Base-by-base conservation (phyloP, 2,888 invertebrate genomes). In the Stenchaetothrips biformis region DNA sequence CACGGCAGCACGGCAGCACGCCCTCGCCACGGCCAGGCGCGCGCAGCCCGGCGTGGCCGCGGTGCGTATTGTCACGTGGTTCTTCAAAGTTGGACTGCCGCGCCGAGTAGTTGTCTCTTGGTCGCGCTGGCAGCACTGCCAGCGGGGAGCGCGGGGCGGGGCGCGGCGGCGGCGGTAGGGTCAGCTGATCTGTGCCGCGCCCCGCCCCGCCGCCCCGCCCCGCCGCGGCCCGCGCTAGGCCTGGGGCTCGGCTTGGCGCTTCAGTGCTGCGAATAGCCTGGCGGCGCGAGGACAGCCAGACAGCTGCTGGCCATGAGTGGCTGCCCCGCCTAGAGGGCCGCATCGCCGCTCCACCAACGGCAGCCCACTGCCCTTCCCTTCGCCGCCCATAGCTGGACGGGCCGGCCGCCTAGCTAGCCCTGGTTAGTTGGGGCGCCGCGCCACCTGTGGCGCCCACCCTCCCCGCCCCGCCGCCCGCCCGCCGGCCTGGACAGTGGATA, bases 201-300 rank as follows among this genome's bases (percentile, higher is more conserved):
- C 67, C 25, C 67, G 25, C 67, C 67, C 21, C 67, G 21, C 67
- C 67, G n/a, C 67, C 21, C 21, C 67, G 67, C 25, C 67, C 67
- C 67, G 67, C 67, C 67, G 49, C 53, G 53, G 53, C 53, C 53
- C 53, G 13, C 53, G 11, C 53, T 53, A 53, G 9, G 53, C 53
- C 53, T 53, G 53, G 53, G 53, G 53, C 53, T 18, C 53, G 18
- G 53, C 53, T 67, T 9, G 67, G 67, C 67, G 53, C 62, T 49
- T 79, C 79, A 62, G 67, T 79, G 62, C 74, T 48, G 47, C 74
- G 67, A 48, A 48, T 74, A 79, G 62, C 62, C 62, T 47, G 27
- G 67, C 25, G 67, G 13, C 48, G 79, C 62, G 62, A 25, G 62
- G 74, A 79, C 79, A 77, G 49, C 49, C 49, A 21, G 8, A 53